Evolutionary conservation across 1,140 invertebrate genomes (phyloP), one percentile per base, ranked within the genome.

Genomic region (Drosophila subobscura): DNA sequence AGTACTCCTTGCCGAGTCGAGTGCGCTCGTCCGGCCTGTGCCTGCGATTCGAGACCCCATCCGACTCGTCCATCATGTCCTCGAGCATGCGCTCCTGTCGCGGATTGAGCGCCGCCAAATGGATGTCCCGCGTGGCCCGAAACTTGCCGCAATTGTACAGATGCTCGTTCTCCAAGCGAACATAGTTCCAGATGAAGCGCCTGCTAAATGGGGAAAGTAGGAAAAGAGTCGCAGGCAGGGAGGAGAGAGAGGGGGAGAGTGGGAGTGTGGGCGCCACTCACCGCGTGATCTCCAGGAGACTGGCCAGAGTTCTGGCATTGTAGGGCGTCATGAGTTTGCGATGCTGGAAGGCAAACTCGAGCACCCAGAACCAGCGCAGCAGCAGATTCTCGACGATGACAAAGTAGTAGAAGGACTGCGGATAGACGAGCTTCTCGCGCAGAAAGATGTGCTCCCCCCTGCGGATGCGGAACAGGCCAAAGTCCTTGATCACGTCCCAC

Each of bases 401-500:
- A 92, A 99, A 97, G 91, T 99, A 99, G 92, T 99, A 99, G 90
- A 98, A 99, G 68, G 93, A 93, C 94, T 72, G 59, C n/a, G 94
- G 94, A 83, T 96, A 96, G 2, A 96, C 95, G 46, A 96, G 94
- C 88, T 96, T 95, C 84, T 96, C 95, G 10, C 95, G 89, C 0
- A 96, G 92, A 78, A 96, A 94, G 72, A 92, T 93, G 90, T 97
- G 97, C 91, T 98, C 96, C 2, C 95, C 95, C 5, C 96, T 94
- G 51, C 95, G 95, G 54, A 94, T 95, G 84, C 97, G 96, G 58
- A 99, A 95, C 8, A 99, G 92, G 6, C 98, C 98, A 97, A 98
- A 99, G 93, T 99, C 98, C 96, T 97, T 97, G 91, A 97, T 96
- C 5, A 99, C 95, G 91, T 99, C 98, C 98, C 98, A 99, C 1